Evolutionary conservation across 2,797 vertebrate species (phyloP), one percentile per base, ranked within the genome.

Genomic region (Neosalanx taihuensis): DNA sequence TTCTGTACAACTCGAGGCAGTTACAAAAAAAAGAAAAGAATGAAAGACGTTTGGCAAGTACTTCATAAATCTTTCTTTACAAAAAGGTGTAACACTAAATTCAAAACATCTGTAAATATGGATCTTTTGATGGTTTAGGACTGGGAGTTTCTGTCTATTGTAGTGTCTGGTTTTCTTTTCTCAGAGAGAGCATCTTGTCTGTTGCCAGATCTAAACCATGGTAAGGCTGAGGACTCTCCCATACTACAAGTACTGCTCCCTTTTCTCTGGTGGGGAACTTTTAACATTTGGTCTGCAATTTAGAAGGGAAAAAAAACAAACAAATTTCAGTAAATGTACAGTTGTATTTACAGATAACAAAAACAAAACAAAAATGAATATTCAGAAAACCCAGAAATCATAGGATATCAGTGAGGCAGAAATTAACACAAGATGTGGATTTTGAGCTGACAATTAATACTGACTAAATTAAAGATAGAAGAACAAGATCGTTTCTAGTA

Each of bases 221-320:
- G 90, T 82, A 88, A 90, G 91, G 89, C 90, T 88, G 90, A 84
- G 88, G 84, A 89, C 88, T 92, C 86, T 91, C 91, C 89, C 88
- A 91, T 91, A 90, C 91, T 96, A 95, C 77, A 95, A 94, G 92
- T 92, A 94, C 91, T 94, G 93, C 91, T 95, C 93, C 87, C 92
- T 94, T 94, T 96, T 95, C 91, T 92, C 80, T 91, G 94, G 91
- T 92, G 93, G 91, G 75, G 94, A 92, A 90, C 92, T 91, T 92
- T 97, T 96, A 92, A 96, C 91, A 93, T 94, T 90, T 91, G 92
- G 87, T 92, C 94, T 96, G 94, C 86, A 94, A 93, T 94, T 95
- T 91, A 95, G 95, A 93, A 92, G 91, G 92, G 41, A 12, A 41
- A 41, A 26, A 37, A 41, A 41, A 41, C 85, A 94, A 0, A 70